phyloP scores from a whole-genome alignment of 2,888 invertebrate genomes.

The Steromphala cineraria region DNA sequence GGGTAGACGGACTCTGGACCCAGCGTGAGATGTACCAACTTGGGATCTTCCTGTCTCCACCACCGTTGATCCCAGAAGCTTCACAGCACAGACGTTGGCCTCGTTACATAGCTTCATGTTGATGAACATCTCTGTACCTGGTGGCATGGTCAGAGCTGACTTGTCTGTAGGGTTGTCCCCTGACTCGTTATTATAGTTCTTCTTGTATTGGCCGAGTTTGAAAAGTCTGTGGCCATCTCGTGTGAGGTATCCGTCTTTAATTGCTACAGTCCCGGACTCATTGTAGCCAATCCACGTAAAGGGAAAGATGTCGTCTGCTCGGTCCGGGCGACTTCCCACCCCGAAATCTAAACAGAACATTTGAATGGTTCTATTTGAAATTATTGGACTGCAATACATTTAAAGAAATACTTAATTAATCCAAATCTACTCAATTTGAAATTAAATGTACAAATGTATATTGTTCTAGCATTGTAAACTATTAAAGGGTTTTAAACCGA shows the following conservation, averaged over 20 bases:
- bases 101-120: constrained; percentile 48
- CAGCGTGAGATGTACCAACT: constrained; percentile 40
- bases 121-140: constrained; percentile 50
- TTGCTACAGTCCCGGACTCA: constrained; percentile 22
- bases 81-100: constrained; percentile 45
- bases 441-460: no score
- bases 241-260: constrained; percentile 26
- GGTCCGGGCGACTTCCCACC: constrained; percentile 23
- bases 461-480: no score
- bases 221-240: not conserved
- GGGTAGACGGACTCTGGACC: constrained; percentile 26
- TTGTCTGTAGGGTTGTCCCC: not conserved
- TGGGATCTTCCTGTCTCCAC: constrained; percentile 32
- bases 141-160: constrained; percentile 47
- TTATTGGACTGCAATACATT: no score
- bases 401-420: no score
- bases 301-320: constrained; percentile 32
- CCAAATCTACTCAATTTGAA: no score
- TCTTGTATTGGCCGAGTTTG: constrained; percentile 17
- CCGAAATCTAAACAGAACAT: constrained; percentile 16
- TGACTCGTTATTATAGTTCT: not conserved
- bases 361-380: no score
- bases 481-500: no score
- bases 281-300: constrained; percentile 32
- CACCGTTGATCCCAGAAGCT: constrained; percentile 41